Conservation (phyloP, 2,888 invertebrate species). For the Coenonympha arcania region DNA sequence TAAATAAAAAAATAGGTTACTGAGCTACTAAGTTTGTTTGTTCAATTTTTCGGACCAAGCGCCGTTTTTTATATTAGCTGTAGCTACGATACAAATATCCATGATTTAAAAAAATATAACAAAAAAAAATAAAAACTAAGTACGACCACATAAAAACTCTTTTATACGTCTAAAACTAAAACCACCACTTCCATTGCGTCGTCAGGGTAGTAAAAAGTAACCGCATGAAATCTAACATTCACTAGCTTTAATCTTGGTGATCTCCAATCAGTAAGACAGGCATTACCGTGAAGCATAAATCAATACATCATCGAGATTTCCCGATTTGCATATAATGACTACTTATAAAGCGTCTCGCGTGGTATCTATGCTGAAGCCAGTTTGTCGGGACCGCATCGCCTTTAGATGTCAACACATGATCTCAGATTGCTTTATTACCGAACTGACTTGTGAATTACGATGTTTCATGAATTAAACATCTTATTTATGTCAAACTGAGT, state of each 20-base stretch:
- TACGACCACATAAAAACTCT: no score
- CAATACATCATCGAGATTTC: slow-evolving; percentile 50
- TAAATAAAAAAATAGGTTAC: no score
- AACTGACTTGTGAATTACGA: slow-evolving; percentile 23
- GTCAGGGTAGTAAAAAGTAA: no score
- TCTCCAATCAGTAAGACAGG: neutral
- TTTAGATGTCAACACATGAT: slow-evolving; percentile 55
- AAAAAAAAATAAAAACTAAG: no score
- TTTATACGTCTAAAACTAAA: no score
- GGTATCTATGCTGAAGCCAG: slow-evolving; percentile 41
- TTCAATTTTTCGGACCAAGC: no score
- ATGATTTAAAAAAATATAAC: no score
- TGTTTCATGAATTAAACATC: slow-evolving; percentile 19
- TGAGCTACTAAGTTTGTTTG: no score
- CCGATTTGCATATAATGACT: slow-evolving; percentile 65
- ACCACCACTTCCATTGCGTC: no score
- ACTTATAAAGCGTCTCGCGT: slow-evolving; percentile 57
- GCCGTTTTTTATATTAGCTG: no score
- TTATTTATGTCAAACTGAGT: slow-evolving; percentile 23
- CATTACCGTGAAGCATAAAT: slow-evolving; percentile 3
- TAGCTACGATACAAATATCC: no score
- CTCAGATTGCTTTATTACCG: slow-evolving; percentile 45
- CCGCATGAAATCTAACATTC: neutral
- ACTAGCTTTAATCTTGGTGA: neutral
- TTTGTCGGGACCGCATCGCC: slow-evolving; percentile 47